Percentiles rank a stretch among this genome's conserved stretches.
These are phyloP conservation scores for Amazona finschi DNA, from an alignment of 2,797 vertebrate genomes.

Conservation along the genomic window DNA sequence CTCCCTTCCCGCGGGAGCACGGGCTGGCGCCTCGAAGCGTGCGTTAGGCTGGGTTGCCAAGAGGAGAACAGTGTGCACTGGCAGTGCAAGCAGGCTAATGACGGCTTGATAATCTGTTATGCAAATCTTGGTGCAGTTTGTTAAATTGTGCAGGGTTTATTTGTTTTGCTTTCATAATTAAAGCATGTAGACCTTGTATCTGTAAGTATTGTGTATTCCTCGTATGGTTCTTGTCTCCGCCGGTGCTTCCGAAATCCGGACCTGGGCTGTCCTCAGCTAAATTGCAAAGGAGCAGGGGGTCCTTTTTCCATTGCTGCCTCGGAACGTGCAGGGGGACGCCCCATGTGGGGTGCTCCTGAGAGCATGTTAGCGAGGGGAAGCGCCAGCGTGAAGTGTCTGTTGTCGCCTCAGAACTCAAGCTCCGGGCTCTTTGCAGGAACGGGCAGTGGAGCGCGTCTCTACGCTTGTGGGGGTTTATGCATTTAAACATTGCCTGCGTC, in stretches of 20 bases:
- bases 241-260: constrained; percentile 43
- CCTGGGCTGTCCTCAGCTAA: constrained; percentile 12
- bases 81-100: constrained; percentile 6
- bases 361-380: constrained; percentile 29
- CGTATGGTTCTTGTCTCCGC: constrained; percentile 20
- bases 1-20: constrained; percentile 12
- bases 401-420: constrained; percentile 19
- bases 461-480: neutral
- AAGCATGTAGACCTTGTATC: constrained; percentile 66
- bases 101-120: neutral
- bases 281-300: constrained; percentile 7
- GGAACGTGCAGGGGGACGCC: neutral
- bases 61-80: neutral
- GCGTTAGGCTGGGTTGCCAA: constrained; percentile 12
- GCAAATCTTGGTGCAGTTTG: constrained; percentile 27
- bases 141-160: constrained; percentile 47
- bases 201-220: constrained; percentile 72
- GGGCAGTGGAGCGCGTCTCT: neutral
- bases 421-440: neutral
- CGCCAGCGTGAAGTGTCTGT: neutral
- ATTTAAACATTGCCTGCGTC: constrained; percentile 70
- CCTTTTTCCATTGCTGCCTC: constrained; percentile 30
- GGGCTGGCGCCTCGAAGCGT: neutral
- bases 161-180: constrained; percentile 52
- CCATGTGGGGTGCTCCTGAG: neutral